Base-by-base conservation (phyloP, 2,113 vertebrate genomes). In the Nestor notabilis region DNA sequence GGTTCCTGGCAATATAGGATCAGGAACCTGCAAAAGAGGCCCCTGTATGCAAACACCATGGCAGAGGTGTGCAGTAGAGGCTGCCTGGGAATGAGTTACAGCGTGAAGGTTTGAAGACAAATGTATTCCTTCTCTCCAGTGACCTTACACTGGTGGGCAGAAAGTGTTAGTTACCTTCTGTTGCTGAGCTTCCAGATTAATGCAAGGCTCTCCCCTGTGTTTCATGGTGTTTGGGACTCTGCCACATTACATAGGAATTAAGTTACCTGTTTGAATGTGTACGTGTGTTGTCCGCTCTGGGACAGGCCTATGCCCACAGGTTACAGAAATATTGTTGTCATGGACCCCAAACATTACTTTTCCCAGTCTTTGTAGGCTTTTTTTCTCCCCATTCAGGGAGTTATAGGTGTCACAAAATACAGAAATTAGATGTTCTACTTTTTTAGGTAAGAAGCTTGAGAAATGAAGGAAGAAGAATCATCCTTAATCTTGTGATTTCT, bases 191-290 rank as follows among this genome's bases (percentile, higher is more conserved):
- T 80, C 19, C 7, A 2, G 44, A 7, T 37, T 41, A 41, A 28
- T 41, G 33, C 47, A 60, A 33, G 58, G 12, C 19, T 41, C 35
- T 53, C 17, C n/a, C n/a, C 28, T 0, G 0, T 28, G 64, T 55
- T 84, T 37, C 2, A 1, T 43, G 70, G 20, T 33, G 23, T 25
- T 14, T 33, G 74, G 60, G 25, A 46, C 24, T 66, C 71, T 43
- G 15, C 21, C 50, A 14, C 2, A 1, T 47, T 71, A 39, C 14
- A 3, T 3, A 12, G 17, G 15, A 55, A 70, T 87, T 25, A 15
- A 66, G 29, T 58, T 78, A 12, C 17, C 60, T 14, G 27, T 75
- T 69, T 65, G 44, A 56, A 46, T 76, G 14, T 10, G 49, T 50
- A 3, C 2, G 2, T n/a, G 35, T 92, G 47, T 31, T 52, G 21